phyloP scores from a whole-genome alignment of 2,888 invertebrate species.

The Germaria angustata region DNA sequence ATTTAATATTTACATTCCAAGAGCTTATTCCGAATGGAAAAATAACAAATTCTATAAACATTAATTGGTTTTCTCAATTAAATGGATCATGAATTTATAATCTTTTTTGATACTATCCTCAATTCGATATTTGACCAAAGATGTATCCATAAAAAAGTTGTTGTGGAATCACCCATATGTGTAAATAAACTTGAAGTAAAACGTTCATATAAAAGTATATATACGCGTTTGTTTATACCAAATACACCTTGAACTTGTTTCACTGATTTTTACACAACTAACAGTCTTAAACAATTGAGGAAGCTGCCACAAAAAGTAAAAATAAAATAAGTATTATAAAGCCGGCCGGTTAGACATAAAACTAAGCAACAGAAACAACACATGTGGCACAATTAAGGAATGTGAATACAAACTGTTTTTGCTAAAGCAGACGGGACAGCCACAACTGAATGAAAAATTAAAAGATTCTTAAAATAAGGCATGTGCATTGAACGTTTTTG shows the following conservation, averaged over 20 bases:
- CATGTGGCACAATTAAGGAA: constrained; percentile 31
- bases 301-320: constrained; percentile 35
- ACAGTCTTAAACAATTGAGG: constrained; percentile 40
- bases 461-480: constrained; percentile 63
- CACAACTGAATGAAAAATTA: constrained; percentile 56
- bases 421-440: background rate
- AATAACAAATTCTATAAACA: too few relatives aligned
- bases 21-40: too few relatives aligned
- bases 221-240: too few relatives aligned
- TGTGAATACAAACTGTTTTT: constrained; percentile 1
- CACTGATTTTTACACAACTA: constrained; percentile 12
- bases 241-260: constrained; percentile 67
- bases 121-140: too few relatives aligned
- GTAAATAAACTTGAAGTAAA: background rate
- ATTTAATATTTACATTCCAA: too few relatives aligned
- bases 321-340: constrained; percentile 9
- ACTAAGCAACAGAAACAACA: constrained; percentile 6
- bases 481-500: constrained; percentile 60
- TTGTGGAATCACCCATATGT: constrained; percentile 35
- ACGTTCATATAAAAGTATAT: background rate
- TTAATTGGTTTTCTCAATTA: too few relatives aligned
- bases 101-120: too few relatives aligned
- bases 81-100: too few relatives aligned
- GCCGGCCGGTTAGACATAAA: constrained; percentile 56
- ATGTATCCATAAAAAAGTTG: too few relatives aligned